Conservation (phyloP, 2,888 invertebrate genomes). For the Chrysina gloriosa region DNA sequence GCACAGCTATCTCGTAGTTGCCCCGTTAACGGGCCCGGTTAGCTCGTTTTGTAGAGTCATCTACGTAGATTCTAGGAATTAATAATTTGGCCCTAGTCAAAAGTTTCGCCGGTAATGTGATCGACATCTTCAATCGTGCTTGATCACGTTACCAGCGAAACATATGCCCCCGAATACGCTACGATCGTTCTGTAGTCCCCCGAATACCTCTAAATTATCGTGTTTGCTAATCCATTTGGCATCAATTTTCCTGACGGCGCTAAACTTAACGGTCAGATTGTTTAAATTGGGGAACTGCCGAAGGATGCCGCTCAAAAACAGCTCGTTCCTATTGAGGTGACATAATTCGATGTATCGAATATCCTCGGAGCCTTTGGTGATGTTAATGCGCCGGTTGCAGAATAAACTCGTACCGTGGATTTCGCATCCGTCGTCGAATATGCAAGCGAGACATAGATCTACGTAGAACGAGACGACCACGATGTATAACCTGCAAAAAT, state of each 20-base stretch:
- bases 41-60: too few species aligned
- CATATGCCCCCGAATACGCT: too few species aligned
- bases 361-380: neutral
- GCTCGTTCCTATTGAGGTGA: slow-evolving; percentile 17
- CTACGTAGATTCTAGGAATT: too few species aligned
- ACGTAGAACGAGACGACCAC: neutral
- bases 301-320: slow-evolving; percentile 7
- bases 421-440: slow-evolving; percentile 1
- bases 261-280: neutral
- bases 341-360: slow-evolving; percentile 23
- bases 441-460: slow-evolving; percentile 13
- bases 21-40: too few species aligned
- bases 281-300: slow-evolving; percentile 29
- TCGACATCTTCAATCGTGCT: too few species aligned
- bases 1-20: too few species aligned
- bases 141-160: too few species aligned
- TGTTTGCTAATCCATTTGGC: slow-evolving; percentile 1
- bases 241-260: slow-evolving; percentile 8
- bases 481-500: slow-evolving; percentile 21
- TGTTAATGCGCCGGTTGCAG: slow-evolving; percentile 9
- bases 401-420: neutral
- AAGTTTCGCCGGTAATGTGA: too few species aligned
- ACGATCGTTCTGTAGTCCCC: neutral
- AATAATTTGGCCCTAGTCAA: too few species aligned
- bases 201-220: slow-evolving; percentile 27